Percentiles rank a stretch among this genome's conserved stretches.
Evolutionary conservation across 1,140 invertebrate species (phyloP).

Genomic region (Temnothorax nylanderi): DNA sequence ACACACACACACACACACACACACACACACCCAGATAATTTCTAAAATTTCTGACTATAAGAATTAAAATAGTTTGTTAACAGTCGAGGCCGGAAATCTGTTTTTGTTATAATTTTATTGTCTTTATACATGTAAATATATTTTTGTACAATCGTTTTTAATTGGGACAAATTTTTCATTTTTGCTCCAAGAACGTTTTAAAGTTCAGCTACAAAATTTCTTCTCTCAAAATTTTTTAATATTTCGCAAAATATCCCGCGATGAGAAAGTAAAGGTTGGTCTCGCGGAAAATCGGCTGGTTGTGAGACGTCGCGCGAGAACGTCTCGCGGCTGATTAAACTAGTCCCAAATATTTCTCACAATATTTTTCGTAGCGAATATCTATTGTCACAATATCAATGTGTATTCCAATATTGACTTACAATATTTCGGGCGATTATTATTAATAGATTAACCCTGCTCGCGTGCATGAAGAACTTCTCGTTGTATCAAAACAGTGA

Average conservation of each 20-base stretch:
- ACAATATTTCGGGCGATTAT: constrained; percentile 11
- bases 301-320: not conserved
- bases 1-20: too few relatives aligned
- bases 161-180: too few relatives aligned
- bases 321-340: not conserved
- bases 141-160: too few relatives aligned
- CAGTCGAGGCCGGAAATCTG: too few relatives aligned
- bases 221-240: constrained; percentile 3
- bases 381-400: not conserved
- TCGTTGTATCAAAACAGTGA: constrained; percentile 14
- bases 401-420: not conserved
- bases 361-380: not conserved
- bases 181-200: too few relatives aligned
- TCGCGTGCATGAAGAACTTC: constrained; percentile 21
- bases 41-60: too few relatives aligned
- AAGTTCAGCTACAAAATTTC: not conserved
- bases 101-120: too few relatives aligned
- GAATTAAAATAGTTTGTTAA: too few relatives aligned
- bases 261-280: not conserved
- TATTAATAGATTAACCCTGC: constrained; percentile 22
- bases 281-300: not conserved
- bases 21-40: too few relatives aligned
- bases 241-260: not conserved
- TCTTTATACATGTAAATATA: too few relatives aligned
- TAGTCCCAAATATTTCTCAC: not conserved